phyloP scores from a whole-genome alignment of 2,797 vertebrate genomes.

The Ibycter americanus region DNA sequence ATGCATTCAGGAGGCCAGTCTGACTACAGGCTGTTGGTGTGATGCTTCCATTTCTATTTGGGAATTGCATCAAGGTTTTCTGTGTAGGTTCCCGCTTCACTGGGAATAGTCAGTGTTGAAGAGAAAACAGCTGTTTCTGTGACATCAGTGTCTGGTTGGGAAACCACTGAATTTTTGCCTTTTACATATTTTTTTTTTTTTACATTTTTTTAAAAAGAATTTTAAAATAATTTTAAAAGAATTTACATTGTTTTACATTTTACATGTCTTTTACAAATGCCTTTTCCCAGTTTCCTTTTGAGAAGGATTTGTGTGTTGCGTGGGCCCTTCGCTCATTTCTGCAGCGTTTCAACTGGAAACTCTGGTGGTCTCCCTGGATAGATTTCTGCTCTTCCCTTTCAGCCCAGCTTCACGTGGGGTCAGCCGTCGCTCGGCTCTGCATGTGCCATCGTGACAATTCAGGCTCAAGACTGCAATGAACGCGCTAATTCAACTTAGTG shows the following conservation, averaged over 20 bases:
- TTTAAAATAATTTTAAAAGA: too few species aligned
- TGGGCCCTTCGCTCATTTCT: accelerated
- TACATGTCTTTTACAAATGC: neutral
- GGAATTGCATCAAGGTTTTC: neutral
- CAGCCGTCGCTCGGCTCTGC: neutral
- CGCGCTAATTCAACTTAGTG: accelerated
- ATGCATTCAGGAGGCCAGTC: neutral
- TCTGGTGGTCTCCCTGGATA: neutral
- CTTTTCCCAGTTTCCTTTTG: neutral
- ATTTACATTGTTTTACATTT: too few species aligned
- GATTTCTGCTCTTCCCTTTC: neutral
- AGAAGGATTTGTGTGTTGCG: neutral
- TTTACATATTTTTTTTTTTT: neutral
- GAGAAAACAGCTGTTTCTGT: neutral
- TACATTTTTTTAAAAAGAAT: too few species aligned
- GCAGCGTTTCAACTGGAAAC: neutral
- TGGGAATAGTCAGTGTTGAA: neutral
- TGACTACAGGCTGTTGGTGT: neutral
- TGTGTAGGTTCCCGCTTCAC: neutral
- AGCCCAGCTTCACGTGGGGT: accelerated
- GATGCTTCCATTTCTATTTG: neutral
- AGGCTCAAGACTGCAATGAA: neutral
- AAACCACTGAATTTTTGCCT: accelerated
- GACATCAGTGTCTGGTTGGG: neutral
- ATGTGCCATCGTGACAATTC: accelerated